Percentiles rank a stretch among this genome's conserved stretches.
Conservation (phyloP, 1,140 invertebrate genomes). For the Cherax quadricarinatus region DNA sequence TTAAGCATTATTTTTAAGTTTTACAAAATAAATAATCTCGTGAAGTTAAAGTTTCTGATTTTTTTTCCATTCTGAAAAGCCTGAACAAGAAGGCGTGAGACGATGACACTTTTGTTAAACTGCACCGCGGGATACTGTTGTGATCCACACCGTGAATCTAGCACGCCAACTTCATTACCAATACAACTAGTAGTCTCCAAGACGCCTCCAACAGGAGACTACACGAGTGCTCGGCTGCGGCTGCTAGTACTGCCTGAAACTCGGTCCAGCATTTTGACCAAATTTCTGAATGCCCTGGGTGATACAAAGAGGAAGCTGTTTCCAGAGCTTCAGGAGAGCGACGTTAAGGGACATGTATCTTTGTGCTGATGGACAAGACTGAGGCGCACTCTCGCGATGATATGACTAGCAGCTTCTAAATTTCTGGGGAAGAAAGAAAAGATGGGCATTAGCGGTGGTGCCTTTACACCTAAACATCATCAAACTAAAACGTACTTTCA, state of each 20-base stretch:
- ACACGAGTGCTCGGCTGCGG: background rate
- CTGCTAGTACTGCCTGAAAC: background rate
- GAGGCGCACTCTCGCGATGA: background rate
- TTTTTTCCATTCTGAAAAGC: background rate
- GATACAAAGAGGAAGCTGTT: background rate
- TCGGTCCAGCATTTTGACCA: background rate
- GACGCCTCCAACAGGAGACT: background rate
- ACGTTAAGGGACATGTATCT: background rate
- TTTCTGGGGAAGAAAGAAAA: background rate
- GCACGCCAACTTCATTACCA: background rate
- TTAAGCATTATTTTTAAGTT: background rate
- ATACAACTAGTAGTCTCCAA: background rate
- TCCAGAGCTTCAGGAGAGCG: background rate
- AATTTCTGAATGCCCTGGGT: background rate
- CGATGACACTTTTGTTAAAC: background rate
- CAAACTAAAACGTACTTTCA: too few species aligned
- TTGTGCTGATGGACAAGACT: background rate
- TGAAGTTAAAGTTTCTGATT: background rate
- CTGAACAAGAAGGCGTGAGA: background rate
- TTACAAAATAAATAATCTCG: background rate
- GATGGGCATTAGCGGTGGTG: background rate
- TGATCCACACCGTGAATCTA: background rate
- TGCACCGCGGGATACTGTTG: background rate
- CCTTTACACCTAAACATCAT: too few species aligned
- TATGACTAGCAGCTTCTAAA: background rate